Base-by-base conservation (phyloP, 2,113 vertebrate species). In the Perca schrenkii region DNA sequence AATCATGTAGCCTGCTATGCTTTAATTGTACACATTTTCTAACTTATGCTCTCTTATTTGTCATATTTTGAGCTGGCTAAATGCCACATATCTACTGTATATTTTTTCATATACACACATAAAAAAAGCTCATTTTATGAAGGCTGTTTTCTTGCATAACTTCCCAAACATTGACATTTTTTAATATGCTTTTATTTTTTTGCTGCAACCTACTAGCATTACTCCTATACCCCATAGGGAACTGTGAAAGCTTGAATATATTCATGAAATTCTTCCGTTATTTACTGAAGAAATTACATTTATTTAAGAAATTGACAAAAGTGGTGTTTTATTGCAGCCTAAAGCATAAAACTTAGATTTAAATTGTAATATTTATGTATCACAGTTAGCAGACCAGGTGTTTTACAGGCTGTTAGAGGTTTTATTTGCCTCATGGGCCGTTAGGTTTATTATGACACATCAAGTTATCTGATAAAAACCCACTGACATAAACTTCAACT, bases 381-480 rank as follows among this genome's bases (percentile, higher is more conserved):
- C 28, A 40, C 64, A 82, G 61, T 70, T 49, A 79, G 57, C 50
- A 68, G 61, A 16, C 56, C 75, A 74, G 80, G 43, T 85, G 57
- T 84, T 86, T 86, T 74, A 74, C 71, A 70, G 64, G 76, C 66
- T 69, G 17, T 77, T 34, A 31, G 22, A 16, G 57, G 62, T 58
- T 74, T 83, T 87, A 86, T 87, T 22, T 70, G 63, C 40, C 78
- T 79, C 11, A 76, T 74, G 71, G 83, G 83, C 34, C 66, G 19
- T 85, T 86, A 1, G 43, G 13, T 79, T 82, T 82, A 61, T 75
- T 67, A 73, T 47, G 25, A 54, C 60, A 61, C 56, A 60, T 57
- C 68, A 50, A 65, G 28, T 82, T 76, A 47, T 70, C 53, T 47
- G 74, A 66, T 54, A 57, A 53, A 83, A 83, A 68, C 69, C 15